phyloP scores from a whole-genome alignment of 1,140 invertebrate genomes.

The Campoletis sonorensis region DNA sequence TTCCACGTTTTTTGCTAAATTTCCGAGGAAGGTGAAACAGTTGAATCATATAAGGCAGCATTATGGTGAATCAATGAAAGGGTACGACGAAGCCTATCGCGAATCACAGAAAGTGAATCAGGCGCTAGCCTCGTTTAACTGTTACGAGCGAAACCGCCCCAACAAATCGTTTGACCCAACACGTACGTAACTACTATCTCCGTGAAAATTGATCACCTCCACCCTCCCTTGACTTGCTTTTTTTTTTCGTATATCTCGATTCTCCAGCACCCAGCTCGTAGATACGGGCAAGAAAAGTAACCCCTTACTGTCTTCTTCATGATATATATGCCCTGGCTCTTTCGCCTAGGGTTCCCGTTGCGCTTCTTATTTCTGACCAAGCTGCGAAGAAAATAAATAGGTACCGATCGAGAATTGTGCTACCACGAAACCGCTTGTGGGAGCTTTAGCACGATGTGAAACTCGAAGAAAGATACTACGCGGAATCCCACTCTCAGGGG shows the following conservation, averaged over 20 bases:
- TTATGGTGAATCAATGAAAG: constrained; percentile 33
- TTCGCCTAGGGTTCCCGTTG: neutral
- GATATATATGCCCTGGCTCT: neutral
- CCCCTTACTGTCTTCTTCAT: constrained; percentile 9
- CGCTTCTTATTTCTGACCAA: constrained; percentile 29
- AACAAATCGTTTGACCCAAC: constrained; percentile 28
- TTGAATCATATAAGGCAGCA: neutral
- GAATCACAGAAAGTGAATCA: constrained; percentile 36
- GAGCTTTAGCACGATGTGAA: neutral
- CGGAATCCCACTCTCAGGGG: too few relatives aligned
- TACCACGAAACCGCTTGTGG: neutral
- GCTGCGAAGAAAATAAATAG: constrained; percentile 29
- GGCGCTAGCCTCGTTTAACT: neutral
- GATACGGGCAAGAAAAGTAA: constrained; percentile 26
- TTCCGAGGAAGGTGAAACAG: neutral
- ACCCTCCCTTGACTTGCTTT: constrained; percentile 7
- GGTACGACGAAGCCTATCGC: constrained; percentile 13
- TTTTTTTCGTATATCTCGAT: constrained; percentile 26
- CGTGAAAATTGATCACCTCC: constrained; percentile 40
- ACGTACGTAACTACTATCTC: constrained; percentile 42
- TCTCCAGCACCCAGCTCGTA: constrained; percentile 14
- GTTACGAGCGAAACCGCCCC: neutral
- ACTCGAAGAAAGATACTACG: neutral
- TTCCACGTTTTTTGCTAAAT: neutral
- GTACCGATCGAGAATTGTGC: neutral